These are phyloP conservation scores for Platysteira castanea DNA, from an alignment of 2,113 vertebrate species.

Conservation along the genomic window DNA sequence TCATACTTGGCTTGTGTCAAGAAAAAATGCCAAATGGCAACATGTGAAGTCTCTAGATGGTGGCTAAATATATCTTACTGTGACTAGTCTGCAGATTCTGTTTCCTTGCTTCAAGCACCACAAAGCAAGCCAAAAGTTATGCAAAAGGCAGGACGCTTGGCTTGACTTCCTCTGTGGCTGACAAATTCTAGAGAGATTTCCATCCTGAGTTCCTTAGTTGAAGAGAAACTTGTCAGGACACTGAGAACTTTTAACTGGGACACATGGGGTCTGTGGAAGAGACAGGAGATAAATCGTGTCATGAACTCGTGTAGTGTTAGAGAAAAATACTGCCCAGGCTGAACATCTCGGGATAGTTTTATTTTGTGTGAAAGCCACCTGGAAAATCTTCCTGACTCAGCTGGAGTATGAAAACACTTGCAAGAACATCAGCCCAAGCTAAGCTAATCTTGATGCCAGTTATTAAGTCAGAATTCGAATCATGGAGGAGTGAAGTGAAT, in stretches of 20 bases:
- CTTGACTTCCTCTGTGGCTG: neutral
- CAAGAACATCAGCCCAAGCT: neutral
- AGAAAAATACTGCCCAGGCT: neutral
- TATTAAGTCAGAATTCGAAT: neutral
- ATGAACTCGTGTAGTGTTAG: neutral
- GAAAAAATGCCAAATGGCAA: neutral
- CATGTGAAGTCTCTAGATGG: neutral
- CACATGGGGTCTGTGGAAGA: neutral
- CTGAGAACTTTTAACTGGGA: neutral
- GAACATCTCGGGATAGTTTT: neutral
- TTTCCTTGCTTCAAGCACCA: neutral
- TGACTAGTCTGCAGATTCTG: neutral
- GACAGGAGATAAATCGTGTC: neutral
- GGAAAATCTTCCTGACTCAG: neutral
- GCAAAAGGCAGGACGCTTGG: neutral
- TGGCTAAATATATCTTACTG: neutral
- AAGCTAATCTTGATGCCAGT: neutral
- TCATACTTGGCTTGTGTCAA: slow-evolving; percentile 18
- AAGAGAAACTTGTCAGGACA: neutral
- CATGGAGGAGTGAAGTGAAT: neutral
- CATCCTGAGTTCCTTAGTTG: neutral
- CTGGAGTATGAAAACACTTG: neutral
- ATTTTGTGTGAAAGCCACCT: neutral
- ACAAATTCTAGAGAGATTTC: neutral
- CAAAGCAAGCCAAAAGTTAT: neutral